Evolutionary conservation across 2,113 vertebrate species (phyloP), one percentile per base, ranked within the genome.

Genomic region (Anhinga anhinga): DNA sequence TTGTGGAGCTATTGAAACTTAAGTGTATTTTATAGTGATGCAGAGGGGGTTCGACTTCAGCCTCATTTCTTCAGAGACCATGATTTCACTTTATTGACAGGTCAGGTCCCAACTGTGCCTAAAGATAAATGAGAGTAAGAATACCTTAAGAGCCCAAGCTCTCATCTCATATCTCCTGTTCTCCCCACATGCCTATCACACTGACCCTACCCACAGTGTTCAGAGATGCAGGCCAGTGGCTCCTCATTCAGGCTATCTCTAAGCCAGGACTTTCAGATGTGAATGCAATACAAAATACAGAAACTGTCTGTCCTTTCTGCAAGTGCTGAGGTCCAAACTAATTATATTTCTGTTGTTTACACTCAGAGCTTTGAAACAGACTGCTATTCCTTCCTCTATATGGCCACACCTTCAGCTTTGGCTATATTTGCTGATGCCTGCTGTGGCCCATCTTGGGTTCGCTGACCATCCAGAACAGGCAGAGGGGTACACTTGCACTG

Each of bases 111-210:
- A 88, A 13, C 7, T 0, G 0, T 63, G 16, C 16, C 23, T 94
- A 25, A 82, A 74, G 86, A 45, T 36, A 73, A 86, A n/a, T 81
- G 50, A 83, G 27, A 74, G n/a, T 49, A 66, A 86, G 47, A 82
- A 72, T 52, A 36, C 5, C 13, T 50, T 32, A 74, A n/a, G 40
- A 77, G 55, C 8, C 19, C 22, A 62, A n/a, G 15, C 25, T 88
- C 19, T 90, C 22, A 52, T 40, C 18, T 76, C 44, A 21, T 30
- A 30, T 22, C 18, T 81, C 9, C 4, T 73, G 80, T 73, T n/a
- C n/a, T 56, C 26, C 38, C 27, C 1, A 0, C 15, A 23, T 14
- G 29, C 13, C 18, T 2, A 0, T 40, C 0, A 0, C 13, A 13
- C 7, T 66, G 7, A 4, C 27, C 19, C 12, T 56, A 27, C 6